A percentile compares a stretch with the other conserved stretches of the same genome.
phyloP scores from a whole-genome alignment of 2,888 invertebrate species.

The Sthenelais limicola region DNA sequence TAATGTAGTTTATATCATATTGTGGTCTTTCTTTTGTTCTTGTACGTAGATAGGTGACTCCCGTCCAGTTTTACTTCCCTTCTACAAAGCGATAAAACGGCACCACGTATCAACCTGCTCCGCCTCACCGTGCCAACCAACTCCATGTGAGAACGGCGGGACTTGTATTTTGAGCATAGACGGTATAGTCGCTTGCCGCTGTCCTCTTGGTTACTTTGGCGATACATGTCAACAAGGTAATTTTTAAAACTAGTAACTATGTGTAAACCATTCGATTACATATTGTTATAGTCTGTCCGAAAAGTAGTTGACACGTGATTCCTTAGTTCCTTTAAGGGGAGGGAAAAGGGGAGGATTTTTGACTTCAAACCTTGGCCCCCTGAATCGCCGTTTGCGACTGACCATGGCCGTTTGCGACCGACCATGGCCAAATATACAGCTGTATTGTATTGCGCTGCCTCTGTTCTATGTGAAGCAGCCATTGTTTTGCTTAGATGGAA shows the following conservation, averaged over 20 bases:
- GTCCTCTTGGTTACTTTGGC: constrained; percentile 8
- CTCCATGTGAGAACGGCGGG: constrained; percentile 22
- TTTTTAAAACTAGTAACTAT: too few relatives aligned
- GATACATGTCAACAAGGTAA: constrained; percentile 20
- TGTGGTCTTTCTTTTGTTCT: too few relatives aligned
- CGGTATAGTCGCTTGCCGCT: background rate
- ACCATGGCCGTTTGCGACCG: too few relatives aligned
- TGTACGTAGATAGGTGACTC: constrained; percentile 27
- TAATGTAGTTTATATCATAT: background rate
- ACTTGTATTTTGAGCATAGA: constrained; percentile 5
- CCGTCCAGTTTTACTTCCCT: constrained; percentile 7
- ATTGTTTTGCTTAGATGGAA: too few relatives aligned
- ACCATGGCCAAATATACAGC: too few relatives aligned
- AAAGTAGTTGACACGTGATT: too few relatives aligned
- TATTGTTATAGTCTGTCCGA: too few relatives aligned
- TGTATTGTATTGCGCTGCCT: background rate
- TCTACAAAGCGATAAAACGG: background rate
- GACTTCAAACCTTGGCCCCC: too few relatives aligned
- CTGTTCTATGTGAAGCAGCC: too few relatives aligned
- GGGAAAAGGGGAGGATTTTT: too few relatives aligned
- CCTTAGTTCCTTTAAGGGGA: too few relatives aligned
- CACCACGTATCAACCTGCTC: constrained; percentile 7
- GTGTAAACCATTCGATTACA: background rate
- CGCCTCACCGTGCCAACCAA: constrained; percentile 28
- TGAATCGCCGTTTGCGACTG: too few relatives aligned